phyloP scores from a whole-genome alignment of 1,140 invertebrate species.

The Drosophila pandora region DNA sequence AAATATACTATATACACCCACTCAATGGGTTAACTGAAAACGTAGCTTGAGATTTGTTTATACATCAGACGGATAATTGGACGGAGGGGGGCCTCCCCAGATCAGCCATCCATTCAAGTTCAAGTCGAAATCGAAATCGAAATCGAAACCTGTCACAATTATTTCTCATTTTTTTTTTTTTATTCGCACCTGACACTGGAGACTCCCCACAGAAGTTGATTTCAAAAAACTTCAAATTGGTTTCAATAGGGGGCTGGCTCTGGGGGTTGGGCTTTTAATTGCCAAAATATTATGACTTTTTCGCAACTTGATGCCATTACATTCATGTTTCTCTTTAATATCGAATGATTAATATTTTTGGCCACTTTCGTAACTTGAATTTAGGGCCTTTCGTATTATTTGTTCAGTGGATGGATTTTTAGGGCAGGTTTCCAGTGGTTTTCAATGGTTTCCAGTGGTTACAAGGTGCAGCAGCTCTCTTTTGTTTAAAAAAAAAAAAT shows the following conservation, averaged over 20 bases:
- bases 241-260: slow-evolving; percentile 8
- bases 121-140: slow-evolving; percentile 23
- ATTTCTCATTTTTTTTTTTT: not conserved
- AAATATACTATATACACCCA: slow-evolving; percentile 11
- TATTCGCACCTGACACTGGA: slow-evolving; percentile 15
- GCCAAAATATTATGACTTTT: slow-evolving; percentile 7
- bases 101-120: slow-evolving; percentile 37
- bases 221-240: slow-evolving; percentile 23
- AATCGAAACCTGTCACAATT: slow-evolving; percentile 43
- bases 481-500: not conserved
- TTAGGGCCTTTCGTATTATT: not conserved
- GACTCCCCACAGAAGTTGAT: slow-evolving; percentile 14
- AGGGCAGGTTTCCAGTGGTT: slow-evolving; percentile 15
- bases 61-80: slow-evolving; percentile 26
- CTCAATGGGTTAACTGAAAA: slow-evolving; percentile 22
- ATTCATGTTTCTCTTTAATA: not conserved
- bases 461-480: slow-evolving; percentile 7
- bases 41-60: slow-evolving; percentile 13
- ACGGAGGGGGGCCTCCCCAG: not conserved
- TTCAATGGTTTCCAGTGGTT: no score
- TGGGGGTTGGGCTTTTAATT: slow-evolving; percentile 25
- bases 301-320: slow-evolving; percentile 22
- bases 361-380: slow-evolving; percentile 3
- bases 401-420: slow-evolving; percentile 5
- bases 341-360: not conserved